Evolutionary conservation across 2,113 vertebrate species (phyloP).

Genomic region (Mustelus asterias): DNA sequence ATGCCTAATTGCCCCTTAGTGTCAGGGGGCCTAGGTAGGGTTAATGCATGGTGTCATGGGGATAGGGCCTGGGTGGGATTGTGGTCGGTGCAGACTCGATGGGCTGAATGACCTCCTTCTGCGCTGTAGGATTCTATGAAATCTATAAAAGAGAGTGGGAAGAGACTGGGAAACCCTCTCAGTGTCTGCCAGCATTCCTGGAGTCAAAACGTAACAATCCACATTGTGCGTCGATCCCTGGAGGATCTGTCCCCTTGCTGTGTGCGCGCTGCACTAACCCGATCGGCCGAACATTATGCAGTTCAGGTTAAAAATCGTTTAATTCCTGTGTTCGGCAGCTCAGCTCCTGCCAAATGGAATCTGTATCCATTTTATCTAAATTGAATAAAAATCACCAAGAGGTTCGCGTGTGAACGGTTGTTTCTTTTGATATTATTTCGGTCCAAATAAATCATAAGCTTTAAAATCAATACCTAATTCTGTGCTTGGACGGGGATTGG

Average conservation of each 20-base stretch:
- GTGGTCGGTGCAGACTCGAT: no score
- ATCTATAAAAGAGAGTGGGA: no score
- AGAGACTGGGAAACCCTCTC: not conserved
- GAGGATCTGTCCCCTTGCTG: not conserved
- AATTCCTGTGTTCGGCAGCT: not conserved
- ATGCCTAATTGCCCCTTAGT: no score
- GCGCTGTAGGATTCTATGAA: no score
- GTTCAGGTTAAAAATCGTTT: slow-evolving; percentile 25
- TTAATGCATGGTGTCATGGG: no score
- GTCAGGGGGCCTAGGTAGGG: no score
- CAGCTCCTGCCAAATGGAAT: slow-evolving; percentile 27
- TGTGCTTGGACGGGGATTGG: not conserved
- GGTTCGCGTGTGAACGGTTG: not conserved
- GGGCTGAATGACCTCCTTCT: no score
- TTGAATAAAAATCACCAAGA: slow-evolving; percentile 23
- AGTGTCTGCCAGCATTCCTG: not conserved
- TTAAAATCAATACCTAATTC: slow-evolving; percentile 36
- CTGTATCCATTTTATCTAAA: slow-evolving; percentile 30
- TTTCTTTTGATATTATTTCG: slow-evolving; percentile 26
- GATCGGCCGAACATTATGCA: not conserved
- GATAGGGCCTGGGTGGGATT: no score
- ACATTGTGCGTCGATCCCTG: not conserved
- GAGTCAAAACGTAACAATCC: not conserved
- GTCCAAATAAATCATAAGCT: slow-evolving; percentile 24
- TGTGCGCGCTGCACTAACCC: not conserved